Evolutionary conservation across 2,113 vertebrate genomes (phyloP).

Genomic region (Otocyon megalotis): DNA sequence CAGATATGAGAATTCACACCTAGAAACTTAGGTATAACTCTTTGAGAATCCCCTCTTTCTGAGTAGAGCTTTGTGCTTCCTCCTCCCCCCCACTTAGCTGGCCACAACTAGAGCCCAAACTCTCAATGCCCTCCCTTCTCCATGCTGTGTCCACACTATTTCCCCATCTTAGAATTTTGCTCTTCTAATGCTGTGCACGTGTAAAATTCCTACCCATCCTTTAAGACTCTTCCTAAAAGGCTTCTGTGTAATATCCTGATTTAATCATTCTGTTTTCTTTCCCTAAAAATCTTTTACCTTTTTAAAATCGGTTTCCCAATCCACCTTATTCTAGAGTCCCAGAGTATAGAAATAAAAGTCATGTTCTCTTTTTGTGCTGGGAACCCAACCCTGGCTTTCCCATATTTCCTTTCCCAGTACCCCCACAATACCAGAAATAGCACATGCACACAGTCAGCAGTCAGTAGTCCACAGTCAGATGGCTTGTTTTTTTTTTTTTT

Average conservation of each 20-base stretch:
- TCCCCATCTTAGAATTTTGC: neutral
- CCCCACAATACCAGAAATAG: neutral
- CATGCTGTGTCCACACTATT: neutral
- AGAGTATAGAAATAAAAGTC: neutral
- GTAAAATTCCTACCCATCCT: neutral
- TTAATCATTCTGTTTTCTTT: neutral
- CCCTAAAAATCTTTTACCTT: neutral
- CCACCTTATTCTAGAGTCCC: neutral
- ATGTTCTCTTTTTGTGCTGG: neutral
- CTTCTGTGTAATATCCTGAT: neutral
- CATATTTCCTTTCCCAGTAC: neutral
- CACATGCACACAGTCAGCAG: neutral
- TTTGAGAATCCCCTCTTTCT: neutral
- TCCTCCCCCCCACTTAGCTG: neutral
- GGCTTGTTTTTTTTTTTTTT: no score
- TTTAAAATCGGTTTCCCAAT: neutral
- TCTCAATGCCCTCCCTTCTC: fast-evolving
- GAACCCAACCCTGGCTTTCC: neutral
- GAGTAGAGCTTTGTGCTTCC: neutral
- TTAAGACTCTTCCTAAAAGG: neutral
- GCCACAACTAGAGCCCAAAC: no score
- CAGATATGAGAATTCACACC: neutral
- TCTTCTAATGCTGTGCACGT: neutral
- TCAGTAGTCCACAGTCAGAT: neutral
- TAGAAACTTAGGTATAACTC: neutral